These are phyloP conservation scores for Cyprinella venusta DNA, from an alignment of 2,797 vertebrate genomes.

Conservation along the genomic window DNA sequence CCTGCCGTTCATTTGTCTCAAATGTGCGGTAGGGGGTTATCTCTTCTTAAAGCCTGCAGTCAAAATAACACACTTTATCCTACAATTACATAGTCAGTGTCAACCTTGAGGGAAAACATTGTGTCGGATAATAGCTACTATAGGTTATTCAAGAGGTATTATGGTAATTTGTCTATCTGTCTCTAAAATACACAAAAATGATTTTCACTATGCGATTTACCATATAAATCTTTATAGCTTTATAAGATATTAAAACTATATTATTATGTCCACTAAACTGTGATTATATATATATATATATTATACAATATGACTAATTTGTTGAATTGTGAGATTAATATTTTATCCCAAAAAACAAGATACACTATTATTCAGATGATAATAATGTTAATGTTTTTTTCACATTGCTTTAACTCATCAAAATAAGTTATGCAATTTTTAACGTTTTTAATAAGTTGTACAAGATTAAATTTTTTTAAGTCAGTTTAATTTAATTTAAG, in stretches of 20 bases:
- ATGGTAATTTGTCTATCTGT: neutral
- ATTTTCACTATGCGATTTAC: neutral
- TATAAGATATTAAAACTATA: neutral
- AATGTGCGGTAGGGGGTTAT: neutral
- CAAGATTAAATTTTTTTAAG: no score
- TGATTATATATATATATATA: neutral
- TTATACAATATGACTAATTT: neutral
- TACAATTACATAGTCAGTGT: constrained; percentile 35
- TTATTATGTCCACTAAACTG: neutral
- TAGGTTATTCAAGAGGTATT: neutral
- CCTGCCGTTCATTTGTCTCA: constrained; percentile 32
- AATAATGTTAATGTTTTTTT: no score
- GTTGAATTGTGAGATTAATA: neutral
- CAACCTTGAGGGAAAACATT: constrained; percentile 21
- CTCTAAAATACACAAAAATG: neutral
- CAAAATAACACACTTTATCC: constrained; percentile 10
- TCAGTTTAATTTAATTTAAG: no score
- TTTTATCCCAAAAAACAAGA: neutral
- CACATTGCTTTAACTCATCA: no score
- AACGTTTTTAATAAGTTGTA: no score
- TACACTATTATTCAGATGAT: neutral
- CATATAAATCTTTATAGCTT: neutral
- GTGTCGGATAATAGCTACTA: constrained; percentile 2
- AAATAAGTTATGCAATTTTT: no score
- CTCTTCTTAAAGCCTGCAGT: neutral